phyloP scores from a whole-genome alignment of 2,113 vertebrate genomes.

The Siniperca knerii region DNA sequence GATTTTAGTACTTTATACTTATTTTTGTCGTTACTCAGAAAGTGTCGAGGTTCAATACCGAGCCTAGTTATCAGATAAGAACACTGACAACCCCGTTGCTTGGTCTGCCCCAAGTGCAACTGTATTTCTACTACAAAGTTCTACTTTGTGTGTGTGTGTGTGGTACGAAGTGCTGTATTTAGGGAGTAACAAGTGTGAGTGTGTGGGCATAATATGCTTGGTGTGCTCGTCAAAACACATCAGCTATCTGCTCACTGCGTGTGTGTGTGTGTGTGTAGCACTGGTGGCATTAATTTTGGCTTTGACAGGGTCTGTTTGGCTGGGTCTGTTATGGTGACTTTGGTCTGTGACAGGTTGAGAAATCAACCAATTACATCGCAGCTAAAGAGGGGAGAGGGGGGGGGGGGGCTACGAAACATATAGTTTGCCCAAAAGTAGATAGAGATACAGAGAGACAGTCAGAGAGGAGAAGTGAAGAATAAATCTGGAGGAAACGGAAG shows the following conservation, averaged over 20 bases:
- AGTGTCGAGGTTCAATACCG: background rate
- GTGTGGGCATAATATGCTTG: constrained; percentile 64
- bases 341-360: constrained; percentile 74
- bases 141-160: constrained; percentile 6
- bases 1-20: background rate
- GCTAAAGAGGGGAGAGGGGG: constrained; percentile 41
- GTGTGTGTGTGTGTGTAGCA: constrained; percentile 30
- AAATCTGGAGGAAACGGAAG: background rate
- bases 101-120: background rate
- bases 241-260: constrained; percentile 34
- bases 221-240: constrained; percentile 70
- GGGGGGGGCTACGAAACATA: background rate
- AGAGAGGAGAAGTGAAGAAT: constrained; percentile 26
- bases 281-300: constrained; percentile 61
- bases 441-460: constrained; percentile 13
- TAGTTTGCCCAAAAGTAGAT: constrained; percentile 6
- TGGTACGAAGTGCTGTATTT: constrained; percentile 19
- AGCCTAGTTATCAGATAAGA: background rate
- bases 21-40: background rate
- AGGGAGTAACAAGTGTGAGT: constrained; percentile 23
- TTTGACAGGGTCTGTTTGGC: constrained; percentile 69
- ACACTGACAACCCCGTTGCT: background rate
- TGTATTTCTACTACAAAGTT: constrained; percentile 5
- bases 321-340: constrained; percentile 70
- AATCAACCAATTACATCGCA: constrained; percentile 69